These are phyloP conservation scores for Papilio demoleus DNA, from an alignment of 2,888 invertebrate species.

Conservation along the genomic window DNA sequence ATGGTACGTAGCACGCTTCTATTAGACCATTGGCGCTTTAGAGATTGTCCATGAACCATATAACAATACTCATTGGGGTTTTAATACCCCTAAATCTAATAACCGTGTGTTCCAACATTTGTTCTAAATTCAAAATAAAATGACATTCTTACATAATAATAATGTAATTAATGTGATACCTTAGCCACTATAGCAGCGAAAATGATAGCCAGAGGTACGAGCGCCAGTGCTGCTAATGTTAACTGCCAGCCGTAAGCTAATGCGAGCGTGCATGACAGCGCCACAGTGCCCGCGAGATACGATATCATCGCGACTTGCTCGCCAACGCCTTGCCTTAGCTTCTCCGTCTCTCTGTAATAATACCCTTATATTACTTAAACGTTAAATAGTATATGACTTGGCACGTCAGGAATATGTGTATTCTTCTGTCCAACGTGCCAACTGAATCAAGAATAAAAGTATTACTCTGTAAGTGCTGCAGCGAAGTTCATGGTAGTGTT, in stretches of 20 bases:
- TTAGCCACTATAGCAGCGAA: constrained; percentile 89
- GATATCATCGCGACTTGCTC: constrained; percentile 90
- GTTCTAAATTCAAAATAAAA: too few species aligned
- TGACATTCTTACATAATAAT: too few species aligned
- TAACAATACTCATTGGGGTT: too few species aligned
- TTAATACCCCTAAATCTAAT: too few species aligned
- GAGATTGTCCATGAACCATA: too few species aligned
- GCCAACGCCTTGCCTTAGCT: constrained; percentile 91
- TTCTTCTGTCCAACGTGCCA: not conserved
- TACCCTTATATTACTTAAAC: not conserved
- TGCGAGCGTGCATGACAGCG: constrained; percentile 86
- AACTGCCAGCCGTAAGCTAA: constrained; percentile 92
- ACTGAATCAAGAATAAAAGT: constrained; percentile 43
- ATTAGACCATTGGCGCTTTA: too few species aligned
- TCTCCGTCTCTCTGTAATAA: constrained; percentile 86
- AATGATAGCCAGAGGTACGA: constrained; percentile 89
- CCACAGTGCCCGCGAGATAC: constrained; percentile 87
- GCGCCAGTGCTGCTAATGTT: constrained; percentile 89
- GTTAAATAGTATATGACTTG: not conserved
- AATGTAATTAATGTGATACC: too few species aligned
- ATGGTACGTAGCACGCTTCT: too few species aligned
- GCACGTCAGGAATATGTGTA: not conserved
- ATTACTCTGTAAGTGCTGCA: constrained; percentile 88
- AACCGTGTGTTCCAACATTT: too few species aligned
- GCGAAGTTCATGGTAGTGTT: constrained; percentile 87